These are phyloP conservation scores for Idaea biselata DNA, from an alignment of 2,888 invertebrate species.

Conservation along the genomic window DNA sequence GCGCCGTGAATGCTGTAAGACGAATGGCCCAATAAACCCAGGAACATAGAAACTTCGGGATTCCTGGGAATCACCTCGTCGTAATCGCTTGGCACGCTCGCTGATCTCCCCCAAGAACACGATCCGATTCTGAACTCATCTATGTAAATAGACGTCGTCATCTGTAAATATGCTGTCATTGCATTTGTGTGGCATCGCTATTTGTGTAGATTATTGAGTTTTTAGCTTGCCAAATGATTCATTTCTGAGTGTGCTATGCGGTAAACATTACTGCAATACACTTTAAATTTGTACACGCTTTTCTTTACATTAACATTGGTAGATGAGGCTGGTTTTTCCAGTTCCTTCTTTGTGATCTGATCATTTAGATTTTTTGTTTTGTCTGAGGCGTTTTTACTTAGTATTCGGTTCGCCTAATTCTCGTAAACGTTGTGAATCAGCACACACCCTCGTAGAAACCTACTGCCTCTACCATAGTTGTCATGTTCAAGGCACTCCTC, in stretches of 20 bases:
- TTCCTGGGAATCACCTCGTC: slow-evolving; percentile 26
- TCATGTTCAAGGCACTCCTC: slow-evolving; percentile 15
- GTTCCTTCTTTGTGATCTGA: slow-evolving; percentile 3
- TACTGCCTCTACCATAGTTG: slow-evolving; percentile 13
- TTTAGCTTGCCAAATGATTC: background rate
- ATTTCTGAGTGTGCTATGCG: background rate
- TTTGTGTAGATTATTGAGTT: slow-evolving; percentile 1
- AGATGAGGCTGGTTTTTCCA: slow-evolving; percentile 11
- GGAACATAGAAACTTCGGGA: slow-evolving; percentile 16
- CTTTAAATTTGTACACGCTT: slow-evolving; percentile 3
- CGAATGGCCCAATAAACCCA: slow-evolving; percentile 19
- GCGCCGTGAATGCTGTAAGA: slow-evolving; percentile 14
- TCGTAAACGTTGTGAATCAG: slow-evolving; percentile 12
- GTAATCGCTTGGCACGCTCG: slow-evolving; percentile 17
- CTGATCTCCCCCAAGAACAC: slow-evolving; percentile 1
- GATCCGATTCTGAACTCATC: slow-evolving; percentile 27
- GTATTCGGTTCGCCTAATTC: slow-evolving; percentile 5
- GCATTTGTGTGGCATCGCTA: background rate
- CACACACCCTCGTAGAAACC: slow-evolving; percentile 2
- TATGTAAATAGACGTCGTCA: slow-evolving; percentile 29
- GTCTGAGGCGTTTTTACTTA: slow-evolving; percentile 19
- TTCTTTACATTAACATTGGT: background rate
- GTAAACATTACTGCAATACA: background rate
- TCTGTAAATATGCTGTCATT: slow-evolving; percentile 9
- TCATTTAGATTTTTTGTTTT: slow-evolving; percentile 11